Percentiles rank a stretch among this genome's conserved stretches.
Evolutionary conservation across 2,797 vertebrate genomes (phyloP).

Genomic region (Manis crassicaudata): DNA sequence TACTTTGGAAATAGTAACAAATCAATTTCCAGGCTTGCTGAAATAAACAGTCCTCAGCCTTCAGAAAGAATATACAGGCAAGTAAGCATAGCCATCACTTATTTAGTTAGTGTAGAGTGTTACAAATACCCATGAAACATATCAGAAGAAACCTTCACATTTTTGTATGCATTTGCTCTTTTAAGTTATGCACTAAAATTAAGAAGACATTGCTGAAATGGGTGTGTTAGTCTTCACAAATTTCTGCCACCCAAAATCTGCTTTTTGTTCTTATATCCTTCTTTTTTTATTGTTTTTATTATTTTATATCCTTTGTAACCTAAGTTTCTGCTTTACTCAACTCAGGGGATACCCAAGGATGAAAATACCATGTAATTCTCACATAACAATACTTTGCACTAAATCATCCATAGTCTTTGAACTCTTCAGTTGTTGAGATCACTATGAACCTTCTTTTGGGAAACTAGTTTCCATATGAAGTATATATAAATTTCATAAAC

Average conservation of each 20-base stretch:
- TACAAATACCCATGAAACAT: not conserved
- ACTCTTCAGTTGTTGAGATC: not conserved
- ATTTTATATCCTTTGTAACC: not conserved
- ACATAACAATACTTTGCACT: slow-evolving; percentile 23
- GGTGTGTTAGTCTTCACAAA: slow-evolving; percentile 14
- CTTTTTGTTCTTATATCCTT: not conserved
- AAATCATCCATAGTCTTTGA: slow-evolving; percentile 3
- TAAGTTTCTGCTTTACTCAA: slow-evolving; percentile 35
- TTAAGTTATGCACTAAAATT: slow-evolving; percentile 10
- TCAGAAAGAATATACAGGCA: not conserved
- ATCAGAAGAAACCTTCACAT: slow-evolving; percentile 15
- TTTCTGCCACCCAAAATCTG: slow-evolving; percentile 15
- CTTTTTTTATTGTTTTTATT: not conserved
- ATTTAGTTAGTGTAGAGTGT: not conserved
- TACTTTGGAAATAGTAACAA: slow-evolving; percentile 44
- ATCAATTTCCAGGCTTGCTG: not conserved
- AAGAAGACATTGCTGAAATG: not conserved
- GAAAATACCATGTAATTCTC: slow-evolving; percentile 9
- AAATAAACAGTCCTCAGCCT: not conserved
- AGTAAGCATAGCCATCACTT: not conserved
- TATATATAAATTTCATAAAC: slow-evolving; percentile 53
- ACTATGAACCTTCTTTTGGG: not conserved
- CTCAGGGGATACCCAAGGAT: not conserved
- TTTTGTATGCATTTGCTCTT: not conserved
- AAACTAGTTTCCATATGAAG: slow-evolving; percentile 44